These are phyloP conservation scores for Bombycilla garrulus DNA, from an alignment of 2,113 vertebrate genomes.

Conservation along the genomic window DNA sequence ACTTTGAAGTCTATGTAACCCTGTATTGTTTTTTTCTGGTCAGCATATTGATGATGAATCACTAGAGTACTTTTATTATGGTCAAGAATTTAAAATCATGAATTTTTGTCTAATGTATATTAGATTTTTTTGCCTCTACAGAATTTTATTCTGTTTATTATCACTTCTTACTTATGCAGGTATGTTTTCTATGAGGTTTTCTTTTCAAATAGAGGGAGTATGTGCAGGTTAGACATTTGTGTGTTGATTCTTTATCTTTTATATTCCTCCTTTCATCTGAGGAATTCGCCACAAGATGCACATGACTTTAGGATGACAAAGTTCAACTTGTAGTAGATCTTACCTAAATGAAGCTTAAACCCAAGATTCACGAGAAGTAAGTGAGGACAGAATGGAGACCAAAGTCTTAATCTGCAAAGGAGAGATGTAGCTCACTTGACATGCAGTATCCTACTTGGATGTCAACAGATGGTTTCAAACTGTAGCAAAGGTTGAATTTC, in stretches of 20 bases:
- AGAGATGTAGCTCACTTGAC: constrained; percentile 3
- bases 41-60: not conserved
- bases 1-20: not conserved
- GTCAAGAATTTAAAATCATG: not conserved
- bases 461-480: constrained; percentile 54
- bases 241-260: not conserved
- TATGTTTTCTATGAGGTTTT: not conserved
- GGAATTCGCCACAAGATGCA: not conserved
- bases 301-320: not conserved
- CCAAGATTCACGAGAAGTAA: not conserved
- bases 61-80: not conserved
- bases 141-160: not conserved
- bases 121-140: accelerated
- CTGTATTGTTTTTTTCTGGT: not conserved
- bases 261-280: not conserved
- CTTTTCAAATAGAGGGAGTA: not conserved
- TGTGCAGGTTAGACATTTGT: not conserved
- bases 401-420: not conserved
- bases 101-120: accelerated
- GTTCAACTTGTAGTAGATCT: not conserved
- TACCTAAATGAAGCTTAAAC: not conserved
- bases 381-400: not conserved
- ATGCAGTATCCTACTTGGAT: constrained; percentile 6
- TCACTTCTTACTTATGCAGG: not conserved
- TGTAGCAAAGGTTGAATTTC: constrained; percentile 44